Evolutionary conservation across 2,113 vertebrate species (phyloP).

Genomic region (Ursus arctos): DNA sequence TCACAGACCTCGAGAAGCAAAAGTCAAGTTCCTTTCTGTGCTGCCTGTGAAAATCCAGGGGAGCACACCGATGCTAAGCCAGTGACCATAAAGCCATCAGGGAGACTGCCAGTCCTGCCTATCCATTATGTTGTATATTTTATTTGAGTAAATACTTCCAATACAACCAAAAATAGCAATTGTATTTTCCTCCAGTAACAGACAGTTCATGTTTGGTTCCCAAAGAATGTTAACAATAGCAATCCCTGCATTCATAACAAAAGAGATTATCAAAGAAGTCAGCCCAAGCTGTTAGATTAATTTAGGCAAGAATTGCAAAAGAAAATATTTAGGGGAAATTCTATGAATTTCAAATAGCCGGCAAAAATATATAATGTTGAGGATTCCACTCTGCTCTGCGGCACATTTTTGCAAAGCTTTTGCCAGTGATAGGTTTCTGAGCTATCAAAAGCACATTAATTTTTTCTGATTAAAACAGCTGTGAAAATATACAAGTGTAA

Average conservation of each 20-base stretch:
- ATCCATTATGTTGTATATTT: slow-evolving; percentile 44
- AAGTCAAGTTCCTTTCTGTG: slow-evolving; percentile 46
- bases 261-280: slow-evolving; percentile 72
- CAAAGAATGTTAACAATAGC: slow-evolving; percentile 47
- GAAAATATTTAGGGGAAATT: slow-evolving; percentile 71
- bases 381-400: slow-evolving; percentile 67
- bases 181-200: slow-evolving; percentile 57
- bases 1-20: background rate
- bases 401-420: slow-evolving; percentile 67
- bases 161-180: slow-evolving; percentile 73
- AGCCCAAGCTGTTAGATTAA: slow-evolving; percentile 71
- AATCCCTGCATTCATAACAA: slow-evolving; percentile 41
- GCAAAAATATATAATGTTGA: slow-evolving; percentile 62
- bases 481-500: slow-evolving; percentile 76
- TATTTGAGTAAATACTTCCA: slow-evolving; percentile 77
- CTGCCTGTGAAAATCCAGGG: background rate
- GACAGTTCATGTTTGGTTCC: slow-evolving; percentile 66
- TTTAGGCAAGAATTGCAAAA: slow-evolving; percentile 70
- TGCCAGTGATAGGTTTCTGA: slow-evolving; percentile 76
- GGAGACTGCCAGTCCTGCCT: background rate
- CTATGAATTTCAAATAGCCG: slow-evolving; percentile 73
- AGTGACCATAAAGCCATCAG: slow-evolving; percentile 50
- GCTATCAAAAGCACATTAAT: slow-evolving; percentile 78
- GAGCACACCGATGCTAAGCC: background rate
- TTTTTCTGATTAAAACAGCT: slow-evolving; percentile 80